Percentiles rank a stretch among this genome's conserved stretches.
Conservation (phyloP, 2,113 vertebrate genomes). For the Coregonus clupeaformis region DNA sequence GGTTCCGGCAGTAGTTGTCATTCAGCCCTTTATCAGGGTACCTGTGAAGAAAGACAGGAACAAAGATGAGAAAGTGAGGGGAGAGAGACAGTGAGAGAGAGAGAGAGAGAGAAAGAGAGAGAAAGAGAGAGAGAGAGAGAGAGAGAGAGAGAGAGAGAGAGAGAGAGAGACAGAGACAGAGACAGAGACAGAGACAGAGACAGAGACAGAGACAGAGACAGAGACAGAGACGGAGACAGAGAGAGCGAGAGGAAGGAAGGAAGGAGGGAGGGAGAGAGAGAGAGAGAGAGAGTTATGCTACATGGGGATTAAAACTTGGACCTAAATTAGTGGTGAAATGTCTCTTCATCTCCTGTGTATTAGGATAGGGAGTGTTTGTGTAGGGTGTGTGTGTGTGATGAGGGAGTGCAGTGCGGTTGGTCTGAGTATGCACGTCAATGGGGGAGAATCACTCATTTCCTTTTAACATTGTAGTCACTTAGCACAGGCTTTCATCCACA, state of each 20-base stretch:
- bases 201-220: neutral
- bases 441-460: neutral
- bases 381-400: slow-evolving; percentile 24
- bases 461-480: slow-evolving; percentile 12
- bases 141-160: neutral
- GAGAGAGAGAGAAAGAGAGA: slow-evolving; percentile 28
- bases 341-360: slow-evolving; percentile 29
- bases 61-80: neutral
- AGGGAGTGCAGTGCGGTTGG: slow-evolving; percentile 29
- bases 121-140: neutral
- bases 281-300: slow-evolving; percentile 2
- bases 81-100: neutral
- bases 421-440: neutral
- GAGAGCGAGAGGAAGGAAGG: slow-evolving; percentile 7
- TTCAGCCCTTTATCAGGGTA: slow-evolving; percentile 91
- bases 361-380: slow-evolving; percentile 28
- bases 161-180: neutral
- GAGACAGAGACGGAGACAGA: no score
- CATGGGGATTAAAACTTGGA: neutral
- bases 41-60: slow-evolving; percentile 64
- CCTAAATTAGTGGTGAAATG: neutral
- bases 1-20: slow-evolving; percentile 99
- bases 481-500: no score
- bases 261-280: slow-evolving; percentile 6
- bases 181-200: slow-evolving; percentile 8